Base-by-base conservation (phyloP, 2,113 vertebrate species). In the Ovis canadensis region DNA sequence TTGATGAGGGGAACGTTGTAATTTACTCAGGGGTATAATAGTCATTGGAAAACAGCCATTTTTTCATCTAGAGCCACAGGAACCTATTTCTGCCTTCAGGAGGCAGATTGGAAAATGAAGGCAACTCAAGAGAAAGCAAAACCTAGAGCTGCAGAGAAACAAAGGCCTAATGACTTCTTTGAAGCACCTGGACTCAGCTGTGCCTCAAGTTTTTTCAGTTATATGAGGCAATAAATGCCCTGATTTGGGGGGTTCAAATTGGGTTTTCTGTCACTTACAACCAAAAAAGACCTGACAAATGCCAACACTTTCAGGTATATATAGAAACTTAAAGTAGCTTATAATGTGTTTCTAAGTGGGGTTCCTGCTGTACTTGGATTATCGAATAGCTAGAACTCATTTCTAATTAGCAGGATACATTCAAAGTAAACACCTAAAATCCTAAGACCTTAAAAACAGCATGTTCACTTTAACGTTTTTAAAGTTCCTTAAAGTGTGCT, bases 321-420 rank as follows among this genome's bases (percentile, higher is more conserved):
- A 95, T 93, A 97, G 97, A 95, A 98, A 97, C 88, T 54, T 74
- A 31, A 98, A 97, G 94, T 94, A 94, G 81, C 93, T 91, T 86
- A 89, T 86, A 97, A 98, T 97, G 98, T 89, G 94, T 97, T 98
- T 98, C 92, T 96, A 97, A 98, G 90, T 97, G 95, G 96, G 27
- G 86, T 89, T 97, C 92, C 90, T 91, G 96, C 94, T 98, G 95
- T 96, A 97, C 89, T 95, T 89, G 52, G 67, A 95, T 95, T 97
- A 92, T 93, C 93, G 60, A 95, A 98, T 86, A 96, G 94, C 86
- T 96, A 97, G 94, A 98, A 95, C 60, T 97, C 88, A 94, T 95
- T 98, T 97, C 96, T 97, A 96, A 98, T 98, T 97, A 98, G 90
- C 77, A 96, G 29, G 88, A 89, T 87, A 82, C 88, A 98, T 96